Conservation (phyloP, 1,140 invertebrate genomes). For the Propsilocerus akamusi region DNA sequence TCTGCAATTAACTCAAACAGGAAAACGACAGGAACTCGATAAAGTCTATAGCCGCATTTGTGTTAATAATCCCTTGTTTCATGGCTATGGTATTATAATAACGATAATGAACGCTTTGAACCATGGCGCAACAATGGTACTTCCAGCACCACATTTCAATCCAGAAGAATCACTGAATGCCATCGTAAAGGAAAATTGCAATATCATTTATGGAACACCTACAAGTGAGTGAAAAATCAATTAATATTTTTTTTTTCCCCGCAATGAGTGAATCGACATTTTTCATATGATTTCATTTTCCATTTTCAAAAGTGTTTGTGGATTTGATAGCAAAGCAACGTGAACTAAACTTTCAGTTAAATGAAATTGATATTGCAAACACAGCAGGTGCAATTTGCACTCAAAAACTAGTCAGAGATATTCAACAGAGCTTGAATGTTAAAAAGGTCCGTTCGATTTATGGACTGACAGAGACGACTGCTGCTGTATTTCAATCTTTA, state of each 20-base stretch:
- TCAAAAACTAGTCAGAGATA: slow-evolving; percentile 44
- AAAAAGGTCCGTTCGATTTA: slow-evolving; percentile 51
- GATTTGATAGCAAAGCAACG: slow-evolving; percentile 46
- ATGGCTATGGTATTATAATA: slow-evolving; percentile 68
- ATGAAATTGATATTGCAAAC: slow-evolving; percentile 34
- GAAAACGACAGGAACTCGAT: neutral
- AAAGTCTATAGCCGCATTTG: slow-evolving; percentile 29
- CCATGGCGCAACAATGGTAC: slow-evolving; percentile 45
- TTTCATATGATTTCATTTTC: too few species aligned
- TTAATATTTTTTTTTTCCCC: too few species aligned
- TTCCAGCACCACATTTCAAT: slow-evolving; percentile 49
- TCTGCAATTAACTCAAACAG: too few species aligned
- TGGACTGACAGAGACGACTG: slow-evolving; percentile 76
- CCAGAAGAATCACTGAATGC: slow-evolving; percentile 42
- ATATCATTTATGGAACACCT: slow-evolving; percentile 76
- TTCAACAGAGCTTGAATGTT: slow-evolving; percentile 29
- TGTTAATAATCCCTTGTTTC: slow-evolving; percentile 77
- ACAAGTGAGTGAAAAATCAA: too few species aligned
- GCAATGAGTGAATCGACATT: too few species aligned
- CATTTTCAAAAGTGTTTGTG: too few species aligned
- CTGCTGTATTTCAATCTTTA: slow-evolving; percentile 46
- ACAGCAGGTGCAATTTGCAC: slow-evolving; percentile 60
- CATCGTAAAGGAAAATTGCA: slow-evolving; percentile 54
- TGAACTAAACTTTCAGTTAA: slow-evolving; percentile 22
- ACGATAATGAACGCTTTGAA: slow-evolving; percentile 42